Conservation (phyloP, 2,113 vertebrate genomes). For the Misgurnus mizolepis region DNA sequence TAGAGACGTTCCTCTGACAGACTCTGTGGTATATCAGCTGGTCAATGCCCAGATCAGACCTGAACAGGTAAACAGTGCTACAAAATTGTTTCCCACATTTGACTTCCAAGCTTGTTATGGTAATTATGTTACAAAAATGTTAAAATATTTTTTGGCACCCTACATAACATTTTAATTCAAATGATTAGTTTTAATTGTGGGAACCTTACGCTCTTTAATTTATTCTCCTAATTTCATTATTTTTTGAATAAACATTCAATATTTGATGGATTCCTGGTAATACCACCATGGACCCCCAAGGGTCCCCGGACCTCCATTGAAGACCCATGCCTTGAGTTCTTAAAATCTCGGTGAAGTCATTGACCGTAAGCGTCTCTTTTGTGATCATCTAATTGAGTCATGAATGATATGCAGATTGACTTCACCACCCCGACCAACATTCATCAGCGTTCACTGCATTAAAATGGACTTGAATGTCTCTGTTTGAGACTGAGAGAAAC, state of each 20-base stretch:
- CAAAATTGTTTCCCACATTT: too few relatives aligned
- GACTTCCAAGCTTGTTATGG: too few relatives aligned
- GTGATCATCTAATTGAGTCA: neutral
- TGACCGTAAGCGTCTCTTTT: neutral
- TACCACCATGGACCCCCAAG: too few relatives aligned
- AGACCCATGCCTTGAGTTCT: neutral
- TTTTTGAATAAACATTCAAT: too few relatives aligned
- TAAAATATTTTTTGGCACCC: too few relatives aligned
- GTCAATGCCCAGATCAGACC: constrained; percentile 85
- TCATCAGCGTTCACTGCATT: neutral
- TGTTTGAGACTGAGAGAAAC: constrained; percentile 29
- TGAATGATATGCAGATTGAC: constrained; percentile 23
- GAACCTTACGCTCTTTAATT: too few relatives aligned
- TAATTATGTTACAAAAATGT: too few relatives aligned
- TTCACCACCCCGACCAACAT: neutral
- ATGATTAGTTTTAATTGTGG: too few relatives aligned
- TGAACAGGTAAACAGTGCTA: constrained; percentile 80
- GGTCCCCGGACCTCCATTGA: too few relatives aligned
- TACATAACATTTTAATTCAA: too few relatives aligned
- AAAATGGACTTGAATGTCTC: constrained; percentile 37
- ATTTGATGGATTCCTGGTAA: too few relatives aligned
- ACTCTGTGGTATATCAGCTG: constrained; percentile 82
- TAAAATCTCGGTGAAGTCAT: neutral
- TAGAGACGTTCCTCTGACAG: constrained; percentile 78
- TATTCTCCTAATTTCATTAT: too few relatives aligned